Base-by-base conservation (phyloP, 1,140 invertebrate species). In the Holotrichia oblita region DNA sequence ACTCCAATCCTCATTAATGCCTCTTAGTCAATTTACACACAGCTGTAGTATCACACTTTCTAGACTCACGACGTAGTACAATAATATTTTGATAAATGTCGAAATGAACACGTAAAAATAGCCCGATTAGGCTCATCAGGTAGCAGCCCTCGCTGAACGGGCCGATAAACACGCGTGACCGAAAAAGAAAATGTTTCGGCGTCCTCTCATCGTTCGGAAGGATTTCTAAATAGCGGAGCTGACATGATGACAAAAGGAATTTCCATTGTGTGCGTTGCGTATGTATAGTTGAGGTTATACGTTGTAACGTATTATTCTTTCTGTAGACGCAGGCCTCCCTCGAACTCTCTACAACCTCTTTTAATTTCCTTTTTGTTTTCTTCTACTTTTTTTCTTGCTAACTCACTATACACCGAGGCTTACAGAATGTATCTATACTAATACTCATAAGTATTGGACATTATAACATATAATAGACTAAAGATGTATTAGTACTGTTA, bases 171-270 rank as follows among this genome's bases (percentile, higher is more conserved):
- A 76, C 40, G 73, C 41, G 73, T 20, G 27, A 42, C 41, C 40
- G 27, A 27, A 74, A 74, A 44, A 41, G 41, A 22, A 74, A 40
- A 44, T 20, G 41, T 34, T 34, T 20, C 17, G 34, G 40, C 41
- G 44, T 20, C 24, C 44, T 0, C 10, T 55, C 48, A 17, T 55
- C 48, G 48, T 48, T 48, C 73, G 6, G 48, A 76, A 76, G 17
- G 75, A 76, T 76, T 76, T 40, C 44, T 76, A 76, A 76, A 76
- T 76, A 76, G 75, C 42, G 14, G 44, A 55, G 44, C 75, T 76
- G 75, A 76, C 75, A 76, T 59, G 75, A 76, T 76, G 75, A 76
- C 75, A 76, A 76, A 76, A 76, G 75, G 75, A 76, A 76, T 76
- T 76, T 76, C 75, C 75, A 76, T 76, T 76, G 75, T 76, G 75